These are phyloP conservation scores for Spilogale gracilis DNA, from an alignment of 2,113 vertebrate species.

Conservation along the genomic window DNA sequence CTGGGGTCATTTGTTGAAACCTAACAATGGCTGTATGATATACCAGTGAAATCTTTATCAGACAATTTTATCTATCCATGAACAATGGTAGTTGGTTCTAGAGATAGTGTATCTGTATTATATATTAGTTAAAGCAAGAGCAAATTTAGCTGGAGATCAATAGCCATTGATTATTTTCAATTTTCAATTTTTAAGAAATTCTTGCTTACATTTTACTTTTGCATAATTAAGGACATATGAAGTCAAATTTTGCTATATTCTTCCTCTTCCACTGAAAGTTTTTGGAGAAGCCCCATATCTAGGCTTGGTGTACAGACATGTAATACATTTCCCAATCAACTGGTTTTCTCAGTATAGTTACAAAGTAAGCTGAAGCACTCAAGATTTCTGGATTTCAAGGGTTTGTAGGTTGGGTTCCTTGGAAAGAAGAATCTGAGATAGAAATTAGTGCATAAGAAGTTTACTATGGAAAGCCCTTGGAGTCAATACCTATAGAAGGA, in stretches of 20 bases:
- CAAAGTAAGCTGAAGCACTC: background rate
- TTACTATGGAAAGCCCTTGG: background rate
- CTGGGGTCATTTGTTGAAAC: background rate
- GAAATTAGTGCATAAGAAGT: background rate
- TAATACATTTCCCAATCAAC: background rate
- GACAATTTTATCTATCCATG: background rate
- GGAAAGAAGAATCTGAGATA: background rate
- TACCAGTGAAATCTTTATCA: background rate
- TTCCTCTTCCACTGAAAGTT: background rate
- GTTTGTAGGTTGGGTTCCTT: background rate
- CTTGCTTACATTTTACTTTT: background rate
- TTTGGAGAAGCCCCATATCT: background rate
- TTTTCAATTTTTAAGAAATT: background rate
- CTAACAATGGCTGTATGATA: background rate
- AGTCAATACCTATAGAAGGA: background rate
- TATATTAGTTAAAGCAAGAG: background rate
- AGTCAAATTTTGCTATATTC: background rate
- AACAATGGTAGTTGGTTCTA: background rate
- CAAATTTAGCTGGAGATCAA: background rate
- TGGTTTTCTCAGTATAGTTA: background rate
- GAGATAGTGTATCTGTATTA: background rate
- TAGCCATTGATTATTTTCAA: background rate
- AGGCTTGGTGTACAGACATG: background rate
- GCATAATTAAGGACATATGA: background rate
- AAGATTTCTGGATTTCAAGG: background rate